Percentiles rank a stretch among this genome's conserved stretches.
These are phyloP conservation scores for Thereva nobilitata DNA, from an alignment of 2,888 invertebrate genomes.

Conservation along the genomic window DNA sequence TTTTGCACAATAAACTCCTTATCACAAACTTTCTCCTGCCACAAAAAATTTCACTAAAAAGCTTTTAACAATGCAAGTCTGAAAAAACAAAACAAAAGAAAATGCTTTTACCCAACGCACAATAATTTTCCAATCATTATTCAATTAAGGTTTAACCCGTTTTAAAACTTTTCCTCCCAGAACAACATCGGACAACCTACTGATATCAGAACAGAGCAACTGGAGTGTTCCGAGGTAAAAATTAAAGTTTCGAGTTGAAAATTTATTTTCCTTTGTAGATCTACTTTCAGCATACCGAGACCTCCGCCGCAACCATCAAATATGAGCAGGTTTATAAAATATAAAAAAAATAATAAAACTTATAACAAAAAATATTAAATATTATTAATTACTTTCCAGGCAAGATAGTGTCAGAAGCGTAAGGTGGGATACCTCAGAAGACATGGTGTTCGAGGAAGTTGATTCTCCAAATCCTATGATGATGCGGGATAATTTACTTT, in stretches of 20 bases:
- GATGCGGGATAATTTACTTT: slow-evolving; percentile 32
- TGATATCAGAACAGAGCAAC: slow-evolving; percentile 44
- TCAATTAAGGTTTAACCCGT: slow-evolving; percentile 13
- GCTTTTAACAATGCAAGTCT: no score
- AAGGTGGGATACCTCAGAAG: slow-evolving; percentile 53
- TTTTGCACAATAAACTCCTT: no score
- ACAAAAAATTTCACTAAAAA: no score
- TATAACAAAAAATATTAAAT: background rate
- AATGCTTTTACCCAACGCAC: no score
- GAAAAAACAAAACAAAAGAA: no score
- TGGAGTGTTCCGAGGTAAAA: slow-evolving; percentile 44
- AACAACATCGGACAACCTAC: slow-evolving; percentile 43
- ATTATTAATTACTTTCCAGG: slow-evolving; percentile 45
- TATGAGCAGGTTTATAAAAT: slow-evolving; percentile 38
- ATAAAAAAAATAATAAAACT: slow-evolving; percentile 1
- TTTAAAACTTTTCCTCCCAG: slow-evolving; percentile 38
- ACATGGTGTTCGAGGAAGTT: slow-evolving; percentile 55
- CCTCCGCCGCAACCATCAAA: slow-evolving; percentile 25
- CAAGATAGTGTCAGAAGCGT: slow-evolving; percentile 52
- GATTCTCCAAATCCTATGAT: slow-evolving; percentile 52
- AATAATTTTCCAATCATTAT: no score
- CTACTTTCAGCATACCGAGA: slow-evolving; percentile 2
- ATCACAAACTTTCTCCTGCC: no score
- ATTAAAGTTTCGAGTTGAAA: slow-evolving; percentile 19
- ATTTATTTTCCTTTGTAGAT: background rate